These are phyloP conservation scores for Todiramphus chloris DNA, from an alignment of 2,113 vertebrate species.

Conservation along the genomic window DNA sequence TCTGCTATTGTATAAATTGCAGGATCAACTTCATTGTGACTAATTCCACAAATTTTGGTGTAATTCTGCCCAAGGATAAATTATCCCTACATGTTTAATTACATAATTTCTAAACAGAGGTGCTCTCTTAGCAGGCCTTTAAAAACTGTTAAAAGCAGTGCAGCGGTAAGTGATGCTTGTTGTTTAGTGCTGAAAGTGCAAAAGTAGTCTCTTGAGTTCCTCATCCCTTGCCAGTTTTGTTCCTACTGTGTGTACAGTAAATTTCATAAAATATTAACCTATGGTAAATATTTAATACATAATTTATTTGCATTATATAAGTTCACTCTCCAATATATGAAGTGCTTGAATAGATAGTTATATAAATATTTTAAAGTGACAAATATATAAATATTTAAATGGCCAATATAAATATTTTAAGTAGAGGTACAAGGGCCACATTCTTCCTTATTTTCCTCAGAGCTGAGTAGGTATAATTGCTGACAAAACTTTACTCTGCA, in stretches of 20 bases:
- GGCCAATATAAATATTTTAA: slow-evolving; percentile 67
- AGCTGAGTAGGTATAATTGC: neutral
- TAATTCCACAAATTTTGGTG: neutral
- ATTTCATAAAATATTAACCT: slow-evolving; percentile 68
- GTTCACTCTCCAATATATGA: slow-evolving; percentile 33
- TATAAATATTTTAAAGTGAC: slow-evolving; percentile 60
- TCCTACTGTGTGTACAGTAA: slow-evolving; percentile 2
- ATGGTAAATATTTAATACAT: slow-evolving; percentile 67
- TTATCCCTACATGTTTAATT: neutral
- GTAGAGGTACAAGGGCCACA: neutral
- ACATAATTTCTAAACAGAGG: neutral
- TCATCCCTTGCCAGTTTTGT: slow-evolving; percentile 2
- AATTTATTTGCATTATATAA: slow-evolving; percentile 68
- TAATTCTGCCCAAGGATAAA: neutral
- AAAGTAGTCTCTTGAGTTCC: neutral
- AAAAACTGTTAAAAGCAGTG: neutral
- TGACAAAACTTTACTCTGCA: neutral
- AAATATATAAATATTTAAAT: slow-evolving; percentile 72
- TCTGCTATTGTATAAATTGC: neutral
- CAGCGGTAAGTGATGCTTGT: neutral
- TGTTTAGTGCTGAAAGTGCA: slow-evolving; percentile 6
- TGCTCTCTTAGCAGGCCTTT: neutral
- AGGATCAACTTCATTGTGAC: neutral
- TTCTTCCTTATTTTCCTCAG: neutral
- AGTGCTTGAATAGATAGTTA: slow-evolving; percentile 34